Evolutionary conservation across 2,797 vertebrate genomes (phyloP), one percentile per base, ranked within the genome.

Genomic region (Glyptemys insculpta): DNA sequence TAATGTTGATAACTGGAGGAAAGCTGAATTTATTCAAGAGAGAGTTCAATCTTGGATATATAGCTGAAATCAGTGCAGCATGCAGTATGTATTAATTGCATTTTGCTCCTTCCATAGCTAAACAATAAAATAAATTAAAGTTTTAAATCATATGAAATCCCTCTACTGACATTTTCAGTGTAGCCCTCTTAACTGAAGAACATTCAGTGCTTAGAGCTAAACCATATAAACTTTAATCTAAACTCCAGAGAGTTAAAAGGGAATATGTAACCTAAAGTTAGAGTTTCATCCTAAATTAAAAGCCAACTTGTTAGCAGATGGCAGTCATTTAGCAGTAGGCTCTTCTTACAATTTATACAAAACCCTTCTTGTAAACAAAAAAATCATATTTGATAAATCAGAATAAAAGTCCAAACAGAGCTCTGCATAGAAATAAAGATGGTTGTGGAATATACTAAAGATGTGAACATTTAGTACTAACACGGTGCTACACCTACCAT

Each of bases 1-100:
- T 87, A 96, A 91, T 91, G 52, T 81, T 97, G 94, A 97, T 95
- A 94, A 92, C 41, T 81, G 78, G 92, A 96, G 54, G 34, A 95
- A 97, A 98, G 90, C 5, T n/a, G 41, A 92, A 92, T 97, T 92
- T 94, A 59, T 95, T 81, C 82, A 59, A 37, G 11, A 94, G 44
- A 93, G 89, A 88, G 2, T 85, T 95, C 4, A 8, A 19, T 68
- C 50, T 91, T 65, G 50, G 65, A 92, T 41, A 91, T 41, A 94
- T 2, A 85, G 4, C 4, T 65, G 89, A 87, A 95, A 91, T 65
- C 57, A 88, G 1, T 59, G 2, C 1, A 83, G 31, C 34, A 86
- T 81, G 37, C 50, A 34, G 15, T 12, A 87, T 18, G 10, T 16
- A 85, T 74, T 88, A 93, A n/a, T 16, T 85, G 3, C 25, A 56